Base-by-base conservation (phyloP, 1,140 invertebrate species). In the Brachionus manjavacas region DNA sequence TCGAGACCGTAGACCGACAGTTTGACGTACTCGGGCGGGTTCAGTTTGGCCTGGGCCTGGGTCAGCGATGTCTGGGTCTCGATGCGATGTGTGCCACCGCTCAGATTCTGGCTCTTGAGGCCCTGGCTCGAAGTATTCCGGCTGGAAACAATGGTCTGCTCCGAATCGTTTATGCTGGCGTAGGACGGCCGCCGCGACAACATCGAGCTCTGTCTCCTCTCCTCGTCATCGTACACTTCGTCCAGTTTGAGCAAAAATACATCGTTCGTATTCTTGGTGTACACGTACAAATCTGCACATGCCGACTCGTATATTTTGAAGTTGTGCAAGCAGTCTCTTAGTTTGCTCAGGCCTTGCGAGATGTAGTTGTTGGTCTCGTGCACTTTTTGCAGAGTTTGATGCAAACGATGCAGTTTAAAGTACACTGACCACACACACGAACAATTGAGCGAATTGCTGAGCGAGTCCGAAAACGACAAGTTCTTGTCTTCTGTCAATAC, bases 371-470 rank as follows among this genome's bases (percentile, higher is more conserved):
- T 60, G 20, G 28, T 41, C 9, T 64, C 64, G 41, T 60, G 64
- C 2, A 20, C n/a, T 41, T 68, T 60, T 81, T 64, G 79, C 8
- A 64, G n/a, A 14, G 28, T 81, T 43, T 68, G 64, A 46, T 81
- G 79, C 25, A 81, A 68, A 41, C 79, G 79, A 81, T 81, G 79
- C n/a, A 81, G 52, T 81, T 81, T 81, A 64, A 81, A 81, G 35
- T 43, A 25, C 23, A 41, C 35, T 43, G 35, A 81, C 79, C 79
- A 81, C 35, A 81, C 79, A 68, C 79, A 81, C 9, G 20, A 25
- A 76, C 72, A 76, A 28, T 4, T 76, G 6, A 76, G 16, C 11
- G 16, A 76, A 25, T 9, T 76, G 14, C 6, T 68, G 4, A 35
- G 31, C 28, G 31, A 41, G n/a, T 72, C 35, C 39, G 31, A 16